Percentiles rank a stretch among this genome's conserved stretches.
phyloP scores from a whole-genome alignment of 2,113 vertebrate genomes.

The Cercopithecus mona region DNA sequence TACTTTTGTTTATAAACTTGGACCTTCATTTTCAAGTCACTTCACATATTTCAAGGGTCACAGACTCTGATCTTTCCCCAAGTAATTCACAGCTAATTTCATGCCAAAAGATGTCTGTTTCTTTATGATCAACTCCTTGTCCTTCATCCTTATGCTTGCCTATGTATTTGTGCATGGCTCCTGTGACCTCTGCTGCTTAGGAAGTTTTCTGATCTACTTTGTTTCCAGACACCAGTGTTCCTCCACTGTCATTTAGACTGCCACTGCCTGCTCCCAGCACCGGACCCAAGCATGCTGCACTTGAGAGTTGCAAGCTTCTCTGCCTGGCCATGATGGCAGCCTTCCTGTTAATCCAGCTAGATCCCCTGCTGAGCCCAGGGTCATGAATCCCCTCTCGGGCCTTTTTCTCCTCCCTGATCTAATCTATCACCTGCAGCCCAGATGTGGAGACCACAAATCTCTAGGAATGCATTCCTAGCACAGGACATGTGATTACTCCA shows the following conservation, averaged over 20 bases:
- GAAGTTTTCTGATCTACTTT: background rate
- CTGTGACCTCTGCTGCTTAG: background rate
- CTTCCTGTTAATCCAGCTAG: slow-evolving; percentile 49
- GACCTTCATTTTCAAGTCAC: background rate
- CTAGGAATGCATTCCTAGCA: slow-evolving; percentile 61
- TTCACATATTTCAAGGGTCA: background rate
- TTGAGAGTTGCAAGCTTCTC: background rate
- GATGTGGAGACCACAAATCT: slow-evolving; percentile 71
- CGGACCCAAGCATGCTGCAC: background rate
- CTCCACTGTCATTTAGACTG: background rate
- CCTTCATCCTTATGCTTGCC: background rate
- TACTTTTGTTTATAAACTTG: background rate
- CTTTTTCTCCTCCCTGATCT: slow-evolving; percentile 36
- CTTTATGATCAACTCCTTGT: background rate
- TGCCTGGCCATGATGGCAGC: background rate
- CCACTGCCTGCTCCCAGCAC: background rate
- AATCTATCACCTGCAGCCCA: slow-evolving; percentile 70
- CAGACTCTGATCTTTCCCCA: background rate
- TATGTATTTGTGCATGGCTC: background rate
- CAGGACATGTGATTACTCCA: slow-evolving; percentile 61
- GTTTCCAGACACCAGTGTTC: background rate
- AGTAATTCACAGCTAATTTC: background rate
- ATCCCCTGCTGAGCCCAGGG: slow-evolving; percentile 14
- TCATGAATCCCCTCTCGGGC: slow-evolving; percentile 28
- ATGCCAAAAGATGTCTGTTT: background rate